A percentile compares a stretch with the other conserved stretches of the same genome.
These are phyloP conservation scores for Gephyroberyx darwinii DNA, from an alignment of 2,797 vertebrate genomes.

Conservation along the genomic window DNA sequence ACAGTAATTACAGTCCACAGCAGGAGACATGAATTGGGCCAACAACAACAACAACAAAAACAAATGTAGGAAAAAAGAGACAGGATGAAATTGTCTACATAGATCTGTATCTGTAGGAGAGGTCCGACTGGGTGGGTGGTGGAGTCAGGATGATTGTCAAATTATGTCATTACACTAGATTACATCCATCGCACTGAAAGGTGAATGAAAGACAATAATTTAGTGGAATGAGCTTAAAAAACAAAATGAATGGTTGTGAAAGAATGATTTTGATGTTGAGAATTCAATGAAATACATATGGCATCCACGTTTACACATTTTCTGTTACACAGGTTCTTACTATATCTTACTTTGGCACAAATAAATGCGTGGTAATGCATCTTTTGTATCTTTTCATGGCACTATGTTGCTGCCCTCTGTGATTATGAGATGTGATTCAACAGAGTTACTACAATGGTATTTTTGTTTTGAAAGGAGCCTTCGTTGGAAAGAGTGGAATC, in stretches of 20 bases:
- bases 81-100: conserved; percentile 46
- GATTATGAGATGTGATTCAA: neutral
- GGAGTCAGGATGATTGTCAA: conserved; percentile 50
- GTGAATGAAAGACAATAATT: conserved; percentile 11
- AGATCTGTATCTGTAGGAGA: conserved; percentile 70
- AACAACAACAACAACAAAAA: conserved; percentile 7
- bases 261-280: neutral
- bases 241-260: neutral
- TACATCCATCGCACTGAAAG: conserved; percentile 37
- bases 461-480: neutral
- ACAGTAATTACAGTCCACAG: conserved; percentile 6
- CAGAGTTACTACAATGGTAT: neutral
- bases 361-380: neutral
- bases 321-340: neutral
- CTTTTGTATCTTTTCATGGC: neutral
- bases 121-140: conserved; percentile 49
- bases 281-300: neutral
- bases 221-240: neutral
- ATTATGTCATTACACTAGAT: conserved; percentile 67
- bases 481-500: neutral
- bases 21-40: neutral
- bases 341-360: neutral
- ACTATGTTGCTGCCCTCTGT: neutral
- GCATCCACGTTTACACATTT: neutral
- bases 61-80: conserved; percentile 11